Evolutionary conservation across 2,888 invertebrate species (phyloP), one percentile per base, ranked within the genome.

Genomic region (Andricus quercusramuli): DNA sequence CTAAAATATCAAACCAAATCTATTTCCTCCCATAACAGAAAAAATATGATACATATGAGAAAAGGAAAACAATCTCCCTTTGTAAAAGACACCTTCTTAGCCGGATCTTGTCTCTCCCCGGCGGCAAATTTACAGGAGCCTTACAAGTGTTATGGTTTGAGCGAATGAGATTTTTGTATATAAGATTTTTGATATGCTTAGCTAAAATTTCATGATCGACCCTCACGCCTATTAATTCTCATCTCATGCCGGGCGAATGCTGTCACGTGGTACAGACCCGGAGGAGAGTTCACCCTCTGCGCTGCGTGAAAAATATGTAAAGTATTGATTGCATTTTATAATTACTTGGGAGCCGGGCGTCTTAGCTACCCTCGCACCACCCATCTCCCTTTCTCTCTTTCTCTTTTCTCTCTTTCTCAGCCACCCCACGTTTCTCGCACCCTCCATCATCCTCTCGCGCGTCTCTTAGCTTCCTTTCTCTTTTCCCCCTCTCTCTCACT

Each of bases 281-380:
- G 65, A 13, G 77, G 59, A 77, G 81, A 84, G 85, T 82, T 85
- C 85, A 83, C 83, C 83, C 85, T 87, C 88, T 85, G 86, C 86
- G 86, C 90, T 90, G 91, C 91, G 92, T 92, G 92, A 92, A 92
- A 92, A 92, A 92, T 92, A 92, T 92, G 92, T 92, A 92, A 92
- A 92, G 92, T 92, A 92, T 92, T 92, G 92, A 92, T 92, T 92
- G 92, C 92, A 91, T 92, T 92, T 92, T 92, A 92, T 92, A 92
- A 92, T 92, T 92, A 92, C 92, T 92, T 92, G 91, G 91, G 90
- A 91, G 90, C 90, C 91, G 89, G 91, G 91, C 92, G 92, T 92
- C 92, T 92, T 92, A 92, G 92, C 92, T 92, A 90, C 90, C 90
- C 90, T 86, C 86, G 87, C 85, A 83, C 87, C 85, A 84, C 86